Conservation (phyloP, 2,113 vertebrate species). For the Charina bottae region DNA sequence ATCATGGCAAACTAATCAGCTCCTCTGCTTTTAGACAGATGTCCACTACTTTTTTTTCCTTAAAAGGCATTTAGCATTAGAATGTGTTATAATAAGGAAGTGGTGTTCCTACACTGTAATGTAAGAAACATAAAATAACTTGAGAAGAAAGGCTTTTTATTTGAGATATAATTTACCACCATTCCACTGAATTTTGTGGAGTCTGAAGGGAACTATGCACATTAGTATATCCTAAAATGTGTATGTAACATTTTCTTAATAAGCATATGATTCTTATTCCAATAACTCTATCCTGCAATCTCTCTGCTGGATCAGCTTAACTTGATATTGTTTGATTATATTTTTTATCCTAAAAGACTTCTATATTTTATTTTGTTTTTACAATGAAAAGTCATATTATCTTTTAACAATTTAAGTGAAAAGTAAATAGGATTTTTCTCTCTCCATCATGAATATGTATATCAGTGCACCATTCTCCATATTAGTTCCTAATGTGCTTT, state of each 20-base stretch:
- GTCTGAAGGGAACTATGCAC: not conserved
- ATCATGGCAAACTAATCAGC: conserved; percentile 65
- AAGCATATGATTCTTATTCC: not conserved
- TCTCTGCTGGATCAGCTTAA: not conserved
- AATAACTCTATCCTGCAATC: not conserved
- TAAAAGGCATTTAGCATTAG: not conserved
- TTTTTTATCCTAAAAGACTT: not conserved
- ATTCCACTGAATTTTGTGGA: not conserved
- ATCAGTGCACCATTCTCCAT: not conserved
- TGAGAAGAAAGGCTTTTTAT: not conserved
- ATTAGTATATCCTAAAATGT: not conserved
- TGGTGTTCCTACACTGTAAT: not conserved
- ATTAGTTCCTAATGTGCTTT: not conserved
- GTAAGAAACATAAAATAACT: not conserved
- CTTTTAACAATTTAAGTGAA: not conserved
- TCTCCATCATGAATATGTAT: not conserved
- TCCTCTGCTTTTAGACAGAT: conserved; percentile 81
- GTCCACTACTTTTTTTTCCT: conserved; percentile 65
- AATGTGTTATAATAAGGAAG: not conserved
- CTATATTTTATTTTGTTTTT: not conserved
- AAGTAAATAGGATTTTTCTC: not conserved
- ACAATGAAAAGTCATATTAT: not conserved
- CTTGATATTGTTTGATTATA: not conserved
- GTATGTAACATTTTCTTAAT: not conserved
- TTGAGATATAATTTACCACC: not conserved